These are phyloP conservation scores for Ctenosaura bakeri DNA, from an alignment of 2,797 vertebrate species.

Conservation along the genomic window DNA sequence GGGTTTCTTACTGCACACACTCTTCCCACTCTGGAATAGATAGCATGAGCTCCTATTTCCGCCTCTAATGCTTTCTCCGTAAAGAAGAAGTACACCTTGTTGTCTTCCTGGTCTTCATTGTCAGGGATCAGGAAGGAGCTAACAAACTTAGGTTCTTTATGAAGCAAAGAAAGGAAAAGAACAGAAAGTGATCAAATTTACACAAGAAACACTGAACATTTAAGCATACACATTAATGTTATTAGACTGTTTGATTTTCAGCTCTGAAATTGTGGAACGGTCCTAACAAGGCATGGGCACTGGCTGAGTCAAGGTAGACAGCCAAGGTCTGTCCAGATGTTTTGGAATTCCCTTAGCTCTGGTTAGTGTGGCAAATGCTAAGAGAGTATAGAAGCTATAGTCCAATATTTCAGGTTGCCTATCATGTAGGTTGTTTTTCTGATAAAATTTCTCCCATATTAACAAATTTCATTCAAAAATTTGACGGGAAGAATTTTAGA, in stretches of 20 bases:
- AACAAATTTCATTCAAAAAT: neutral
- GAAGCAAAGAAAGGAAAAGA: conserved; percentile 16
- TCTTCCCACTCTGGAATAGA: conserved; percentile 90
- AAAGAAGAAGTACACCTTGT: conserved; percentile 98
- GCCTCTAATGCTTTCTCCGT: conserved; percentile 90
- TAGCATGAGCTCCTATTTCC: conserved; percentile 85
- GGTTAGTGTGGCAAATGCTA: neutral
- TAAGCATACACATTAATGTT: neutral
- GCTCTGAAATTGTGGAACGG: neutral
- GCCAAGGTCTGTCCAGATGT: neutral
- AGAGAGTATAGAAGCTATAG: neutral
- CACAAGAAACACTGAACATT: neutral
- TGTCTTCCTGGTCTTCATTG: conserved; percentile 93
- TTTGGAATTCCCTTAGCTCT: neutral
- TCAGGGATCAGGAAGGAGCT: conserved; percentile 93
- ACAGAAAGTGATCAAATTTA: neutral
- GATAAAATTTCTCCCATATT: too few relatives aligned
- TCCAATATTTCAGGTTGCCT: neutral
- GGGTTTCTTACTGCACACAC: conserved; percentile 89
- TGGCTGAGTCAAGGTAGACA: neutral
- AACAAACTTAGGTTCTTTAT: conserved; percentile 92
- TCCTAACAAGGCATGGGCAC: neutral
- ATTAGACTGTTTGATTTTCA: neutral
- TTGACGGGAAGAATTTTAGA: too few relatives aligned
- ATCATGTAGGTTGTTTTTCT: neutral